Evolutionary conservation across 2,888 invertebrate species (phyloP), one percentile per base, ranked within the genome.

Genomic region (Erebia aethiops): DNA sequence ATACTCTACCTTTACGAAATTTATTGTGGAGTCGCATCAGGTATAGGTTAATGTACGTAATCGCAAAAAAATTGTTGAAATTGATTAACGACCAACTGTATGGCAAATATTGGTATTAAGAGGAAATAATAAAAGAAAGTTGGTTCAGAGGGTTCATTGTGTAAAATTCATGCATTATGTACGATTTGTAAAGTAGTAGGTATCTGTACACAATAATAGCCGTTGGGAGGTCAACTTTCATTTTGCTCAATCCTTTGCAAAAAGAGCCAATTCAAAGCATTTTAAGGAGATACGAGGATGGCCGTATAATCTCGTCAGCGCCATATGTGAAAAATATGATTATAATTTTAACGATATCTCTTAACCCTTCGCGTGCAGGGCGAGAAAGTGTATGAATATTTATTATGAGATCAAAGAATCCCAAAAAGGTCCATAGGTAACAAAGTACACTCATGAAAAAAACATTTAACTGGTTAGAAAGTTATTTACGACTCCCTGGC

Each of bases 361-460:
- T 75, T 71, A 75, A 67, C 71, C 86, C 86, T 85, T 85, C 69
- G 82, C 82, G 83, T 86, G 84, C 80, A 80, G 80, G 76, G 80
- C 79, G 87, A 82, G 89, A 91, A 90, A 91, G 91, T 81, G 76
- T 63, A 82, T 86, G 84, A 86, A 89, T 90, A 89, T 91, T 90
- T 87, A 89, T 88, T 85, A 87, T 84, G 81, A 83, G 80, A 84
- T 82, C 83, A 84, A 82, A 84, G 80, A 77, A 78, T 81, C 82
- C 77, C 78, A 78, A 80, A 83, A 84, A 82, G 78, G 77, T 77
- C 77, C 75, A 75, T 77, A 74, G 74, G 77, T 81, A 83, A 81
- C 85, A 81, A 80, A 84, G 81, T 79, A 75, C 79, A 78, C 79
- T 78, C 81, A 82, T 80, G 80, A 80, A 82, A 86, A 26, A 85